phyloP scores from a whole-genome alignment of 2,797 vertebrate genomes.

The Silurus aristotelis region DNA sequence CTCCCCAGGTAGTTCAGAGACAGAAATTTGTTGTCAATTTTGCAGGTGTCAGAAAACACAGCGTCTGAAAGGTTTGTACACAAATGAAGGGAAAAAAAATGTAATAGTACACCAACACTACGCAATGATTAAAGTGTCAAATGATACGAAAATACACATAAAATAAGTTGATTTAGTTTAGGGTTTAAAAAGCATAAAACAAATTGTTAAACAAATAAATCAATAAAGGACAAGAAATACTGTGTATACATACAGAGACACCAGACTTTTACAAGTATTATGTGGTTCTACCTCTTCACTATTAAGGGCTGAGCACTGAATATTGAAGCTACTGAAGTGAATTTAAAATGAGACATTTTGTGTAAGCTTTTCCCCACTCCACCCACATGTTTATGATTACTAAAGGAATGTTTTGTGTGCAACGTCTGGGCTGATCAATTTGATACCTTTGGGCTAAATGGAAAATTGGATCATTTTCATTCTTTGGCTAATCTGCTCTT shows the following conservation, averaged over 20 bases:
- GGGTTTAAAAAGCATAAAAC: too few relatives aligned
- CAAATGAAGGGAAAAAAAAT: background rate
- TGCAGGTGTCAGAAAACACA: slow-evolving; percentile 84
- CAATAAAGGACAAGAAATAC: too few relatives aligned
- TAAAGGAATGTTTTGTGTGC: background rate
- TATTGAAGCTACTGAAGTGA: background rate
- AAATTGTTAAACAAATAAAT: too few relatives aligned
- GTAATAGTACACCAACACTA: background rate
- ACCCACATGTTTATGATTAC: background rate
- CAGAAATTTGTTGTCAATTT: slow-evolving; percentile 91
- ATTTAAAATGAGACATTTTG: background rate
- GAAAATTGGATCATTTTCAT: background rate
- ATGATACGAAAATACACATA: background rate
- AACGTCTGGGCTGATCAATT: background rate
- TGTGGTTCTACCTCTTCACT: too few relatives aligned
- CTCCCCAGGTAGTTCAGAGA: slow-evolving; percentile 97
- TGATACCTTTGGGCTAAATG: background rate
- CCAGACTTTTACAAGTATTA: too few relatives aligned
- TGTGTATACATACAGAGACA: too few relatives aligned
- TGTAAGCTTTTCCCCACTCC: background rate
- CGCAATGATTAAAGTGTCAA: background rate
- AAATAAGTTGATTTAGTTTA: background rate
- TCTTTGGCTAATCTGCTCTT: background rate
- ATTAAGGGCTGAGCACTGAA: too few relatives aligned
- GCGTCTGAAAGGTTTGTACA: slow-evolving; percentile 75